Evolutionary conservation across 1,140 invertebrate species (phyloP), one percentile per base, ranked within the genome.

Genomic region (Cylas formicarius): DNA sequence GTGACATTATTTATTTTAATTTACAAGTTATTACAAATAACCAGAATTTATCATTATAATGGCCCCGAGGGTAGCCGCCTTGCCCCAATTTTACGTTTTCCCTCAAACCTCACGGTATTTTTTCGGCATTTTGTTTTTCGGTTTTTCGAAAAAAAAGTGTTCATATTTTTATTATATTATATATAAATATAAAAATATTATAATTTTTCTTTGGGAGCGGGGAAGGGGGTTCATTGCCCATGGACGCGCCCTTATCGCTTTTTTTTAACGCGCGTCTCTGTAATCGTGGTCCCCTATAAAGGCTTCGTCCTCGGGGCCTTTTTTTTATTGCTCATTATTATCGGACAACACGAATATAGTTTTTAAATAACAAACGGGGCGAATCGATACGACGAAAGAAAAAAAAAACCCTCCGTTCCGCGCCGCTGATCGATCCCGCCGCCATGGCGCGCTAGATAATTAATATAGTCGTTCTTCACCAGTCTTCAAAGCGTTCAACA

Each of bases 391-490:
- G 5, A 7, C 7, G 13, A 31, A 13, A 13, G 18, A 31, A 31
- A 13, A 31, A 31, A 13, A 23, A 26, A 41, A 27, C 17, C 21
- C 31, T 32, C 11, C 7, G 11, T 13, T 17, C 29, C 24, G n/a
- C 29, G 11, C 29, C 13, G 7, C 11, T 31, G 24, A 26, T n/a
- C 24, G 24, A n/a, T 8, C 8, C n/a, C 5, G 18, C 29, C 11
- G 5, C 5, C 7, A 16, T 17, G 29, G 29, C 18, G 13, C 18
- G 29, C 18, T 31, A 13, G 29, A n/a, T 31, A 31, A 13, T n/a
- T 31, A 16, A 31, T 17, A 31, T 5, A 16, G 29, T 42, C 37
- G 18, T 24, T 35, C 20, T 33, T 33, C 24, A 32, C 31, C 11
- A 6, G 7, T 10, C 17, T 7, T n/a, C n/a, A n/a, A n/a, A n/a